These are phyloP conservation scores for Pocota personata DNA, from an alignment of 2,888 invertebrate genomes.

Conservation along the genomic window DNA sequence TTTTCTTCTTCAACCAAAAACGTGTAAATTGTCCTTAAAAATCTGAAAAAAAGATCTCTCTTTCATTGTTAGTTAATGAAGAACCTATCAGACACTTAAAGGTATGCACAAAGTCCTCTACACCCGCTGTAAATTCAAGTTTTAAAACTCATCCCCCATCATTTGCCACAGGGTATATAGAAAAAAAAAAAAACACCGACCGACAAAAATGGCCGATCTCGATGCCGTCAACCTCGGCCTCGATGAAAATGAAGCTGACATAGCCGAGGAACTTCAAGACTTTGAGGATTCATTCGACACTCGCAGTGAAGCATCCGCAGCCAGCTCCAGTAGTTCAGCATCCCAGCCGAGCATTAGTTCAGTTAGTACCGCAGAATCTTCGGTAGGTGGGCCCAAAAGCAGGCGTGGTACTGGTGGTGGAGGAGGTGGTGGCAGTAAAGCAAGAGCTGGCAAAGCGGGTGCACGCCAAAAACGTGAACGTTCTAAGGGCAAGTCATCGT, in stretches of 20 bases:
- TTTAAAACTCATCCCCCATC: not conserved
- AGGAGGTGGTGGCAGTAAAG: conserved; percentile 3
- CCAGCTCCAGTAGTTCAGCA: conserved; percentile 85
- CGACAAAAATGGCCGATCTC: conserved; percentile 82
- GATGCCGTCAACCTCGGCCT: conserved; percentile 87
- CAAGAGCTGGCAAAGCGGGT: conserved; percentile 81
- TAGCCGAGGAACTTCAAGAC: conserved; percentile 91
- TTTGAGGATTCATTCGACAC: conserved; percentile 89
- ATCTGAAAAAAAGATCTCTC: conserved; percentile 76
- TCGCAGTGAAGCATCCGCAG: conserved; percentile 93
- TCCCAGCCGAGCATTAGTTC: conserved; percentile 91
- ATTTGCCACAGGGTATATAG: conserved; percentile 42
- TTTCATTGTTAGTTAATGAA: conserved; percentile 82
- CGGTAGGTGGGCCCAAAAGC: conserved; percentile 83
- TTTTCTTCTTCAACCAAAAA: conserved; percentile 7
- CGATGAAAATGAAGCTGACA: conserved; percentile 88
- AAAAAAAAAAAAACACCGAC: conserved; percentile 49
- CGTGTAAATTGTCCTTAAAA: conserved; percentile 46
- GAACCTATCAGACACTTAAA: conserved; percentile 61
- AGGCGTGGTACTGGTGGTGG: conserved; percentile 57
- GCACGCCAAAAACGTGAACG: conserved; percentile 84
- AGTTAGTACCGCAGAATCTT: conserved; percentile 88
- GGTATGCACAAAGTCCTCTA: conserved; percentile 41
- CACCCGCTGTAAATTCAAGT: not conserved
- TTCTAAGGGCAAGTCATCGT: conserved; percentile 65